Conservation (phyloP, 2,797 vertebrate species). For the Hydrocynus forskahlii region DNA sequence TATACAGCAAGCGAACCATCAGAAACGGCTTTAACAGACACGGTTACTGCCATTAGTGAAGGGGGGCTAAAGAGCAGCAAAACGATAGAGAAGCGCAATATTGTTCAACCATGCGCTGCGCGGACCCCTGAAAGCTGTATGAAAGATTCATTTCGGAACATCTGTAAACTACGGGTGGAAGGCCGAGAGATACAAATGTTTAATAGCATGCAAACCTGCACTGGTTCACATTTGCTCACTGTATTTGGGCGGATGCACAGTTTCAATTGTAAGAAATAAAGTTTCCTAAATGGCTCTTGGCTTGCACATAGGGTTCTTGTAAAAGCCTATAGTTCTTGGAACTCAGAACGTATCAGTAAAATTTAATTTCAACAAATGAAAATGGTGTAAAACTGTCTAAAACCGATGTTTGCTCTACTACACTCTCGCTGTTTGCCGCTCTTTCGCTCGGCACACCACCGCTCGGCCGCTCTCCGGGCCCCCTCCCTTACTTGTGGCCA, state of each 20-base stretch:
- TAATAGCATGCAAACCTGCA: constrained; percentile 31
- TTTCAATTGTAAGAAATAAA: not conserved
- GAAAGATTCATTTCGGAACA: constrained; percentile 50
- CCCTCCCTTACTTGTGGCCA: too few relatives aligned
- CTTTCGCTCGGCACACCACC: too few relatives aligned
- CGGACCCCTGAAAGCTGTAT: constrained; percentile 31
- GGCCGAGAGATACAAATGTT: constrained; percentile 28
- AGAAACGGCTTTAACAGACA: constrained; percentile 45
- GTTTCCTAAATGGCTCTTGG: not conserved
- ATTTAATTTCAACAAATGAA: too few relatives aligned
- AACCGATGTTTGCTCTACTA: too few relatives aligned
- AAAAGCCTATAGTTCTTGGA: too few relatives aligned
- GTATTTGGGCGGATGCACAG: not conserved
- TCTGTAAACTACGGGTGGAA: constrained; percentile 26
- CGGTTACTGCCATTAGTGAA: constrained; percentile 18
- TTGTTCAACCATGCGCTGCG: not conserved
- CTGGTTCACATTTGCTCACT: not conserved
- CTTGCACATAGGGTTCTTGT: not conserved
- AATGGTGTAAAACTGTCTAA: too few relatives aligned
- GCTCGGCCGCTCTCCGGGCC: too few relatives aligned
- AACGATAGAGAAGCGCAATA: constrained; percentile 5
- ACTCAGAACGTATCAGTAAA: too few relatives aligned
- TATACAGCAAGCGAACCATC: constrained; percentile 17
- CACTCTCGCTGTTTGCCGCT: too few relatives aligned
- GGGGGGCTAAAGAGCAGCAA: not conserved